Evolutionary conservation across 2,888 invertebrate species (phyloP), one percentile per base, ranked within the genome.

Genomic region (Tiliacea aurago): DNA sequence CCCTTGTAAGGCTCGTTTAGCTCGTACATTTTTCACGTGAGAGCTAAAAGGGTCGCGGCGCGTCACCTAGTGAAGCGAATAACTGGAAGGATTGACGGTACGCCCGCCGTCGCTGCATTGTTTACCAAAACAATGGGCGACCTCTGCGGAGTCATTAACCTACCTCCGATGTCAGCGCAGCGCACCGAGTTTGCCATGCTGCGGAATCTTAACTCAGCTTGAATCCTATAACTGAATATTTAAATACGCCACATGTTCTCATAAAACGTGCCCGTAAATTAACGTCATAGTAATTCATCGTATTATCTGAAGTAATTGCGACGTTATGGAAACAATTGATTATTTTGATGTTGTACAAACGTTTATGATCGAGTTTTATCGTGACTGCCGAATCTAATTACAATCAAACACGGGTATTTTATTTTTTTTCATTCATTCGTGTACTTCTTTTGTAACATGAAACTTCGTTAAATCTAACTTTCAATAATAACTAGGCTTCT

Each of bases 141-240:
- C 95, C 96, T 95, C 94, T 89, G 92, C 90, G 93, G 92, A 95
- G 95, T 96, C 96, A 95, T 96, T 96, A 96, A 95, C 96, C 95
- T 90, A 94, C 94, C 93, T 94, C 93, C 87, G 93, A 92, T 92
- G 93, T 92, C 92, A 90, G 89, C 89, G 83, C 84, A 80, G 78
- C 80, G 86, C 86, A 84, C 83, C 61, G 84, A 87, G 87, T 84
- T 86, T 76, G 71, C 80, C 78, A 86, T 87, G 88, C 84, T 85
- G 89, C 87, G 89, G 87, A 89, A 90, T 92, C 91, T 92, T 89
- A 86, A 88, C 86, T 82, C 84, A 76, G 86, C 85, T 91, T 91
- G 88, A 87, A 90, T 86, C 81, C 81, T 81, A 79, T 78, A 85
- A 87, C 76, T 80, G 77, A 84, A 87, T 83, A 81, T 82, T 86